phyloP scores from a whole-genome alignment of 2,797 vertebrate genomes.

The Loris lydekkerianus region DNA sequence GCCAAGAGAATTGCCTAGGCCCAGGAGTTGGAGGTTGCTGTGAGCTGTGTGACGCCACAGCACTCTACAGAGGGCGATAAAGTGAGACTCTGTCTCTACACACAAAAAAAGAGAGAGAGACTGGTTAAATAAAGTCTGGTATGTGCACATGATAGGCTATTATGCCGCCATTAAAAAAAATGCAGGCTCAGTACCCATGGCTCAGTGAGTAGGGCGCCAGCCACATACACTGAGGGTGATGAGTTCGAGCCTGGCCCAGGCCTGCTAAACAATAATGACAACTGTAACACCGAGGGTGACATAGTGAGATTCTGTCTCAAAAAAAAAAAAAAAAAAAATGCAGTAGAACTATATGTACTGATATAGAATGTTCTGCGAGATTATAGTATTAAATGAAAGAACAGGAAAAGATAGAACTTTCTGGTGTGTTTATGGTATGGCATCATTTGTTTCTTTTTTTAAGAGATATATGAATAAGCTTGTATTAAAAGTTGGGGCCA shows the following conservation, averaged over 20 bases:
- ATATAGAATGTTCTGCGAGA: not conserved
- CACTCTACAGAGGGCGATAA: too few species aligned
- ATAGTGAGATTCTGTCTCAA: not conserved
- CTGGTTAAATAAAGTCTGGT: constrained; percentile 15
- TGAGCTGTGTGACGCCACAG: too few species aligned
- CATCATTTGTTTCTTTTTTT: constrained; percentile 4
- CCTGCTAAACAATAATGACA: too few species aligned
- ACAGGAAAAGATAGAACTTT: not conserved
- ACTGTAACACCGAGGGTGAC: too few species aligned
- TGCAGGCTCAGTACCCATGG: too few species aligned
- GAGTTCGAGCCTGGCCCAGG: too few species aligned
- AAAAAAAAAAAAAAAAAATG: constrained; percentile 64
- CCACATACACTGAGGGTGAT: too few species aligned
- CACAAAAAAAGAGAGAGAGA: not conserved
- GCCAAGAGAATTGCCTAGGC: too few species aligned
- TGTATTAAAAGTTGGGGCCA: not conserved
- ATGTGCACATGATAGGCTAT: not conserved
- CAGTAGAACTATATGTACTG: not conserved
- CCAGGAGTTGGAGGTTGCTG: too few species aligned
- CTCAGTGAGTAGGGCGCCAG: too few species aligned
- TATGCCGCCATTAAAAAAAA: constrained; percentile 45
- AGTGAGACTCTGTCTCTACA: too few species aligned
- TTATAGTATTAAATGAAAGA: not conserved
- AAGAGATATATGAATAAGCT: not conserved
- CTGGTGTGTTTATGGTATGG: not conserved